Evolutionary conservation across 2,888 invertebrate genomes (phyloP).

Genomic region (Noctua comes): DNA sequence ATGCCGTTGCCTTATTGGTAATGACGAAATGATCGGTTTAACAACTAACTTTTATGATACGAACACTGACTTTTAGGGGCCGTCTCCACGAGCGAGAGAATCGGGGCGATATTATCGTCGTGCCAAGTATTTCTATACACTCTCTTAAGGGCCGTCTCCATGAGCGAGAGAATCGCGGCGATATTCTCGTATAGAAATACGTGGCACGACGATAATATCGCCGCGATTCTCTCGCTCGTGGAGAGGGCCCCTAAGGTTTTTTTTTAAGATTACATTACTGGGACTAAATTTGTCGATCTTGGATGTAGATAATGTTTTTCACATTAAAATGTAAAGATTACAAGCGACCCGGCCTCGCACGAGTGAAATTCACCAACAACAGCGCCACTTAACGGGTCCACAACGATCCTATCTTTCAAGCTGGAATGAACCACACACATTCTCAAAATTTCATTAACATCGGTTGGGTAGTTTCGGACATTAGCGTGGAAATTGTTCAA

Average conservation of each 20-base stretch:
- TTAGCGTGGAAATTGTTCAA: neutral
- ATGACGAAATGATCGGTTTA: conserved; percentile 28
- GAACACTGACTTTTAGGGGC: conserved; percentile 4
- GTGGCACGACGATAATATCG: no score
- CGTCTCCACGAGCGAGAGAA: no score
- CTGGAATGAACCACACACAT: neutral
- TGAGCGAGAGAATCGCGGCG: no score
- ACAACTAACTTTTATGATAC: neutral
- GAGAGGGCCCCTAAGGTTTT: no score
- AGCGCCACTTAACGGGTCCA: neutral
- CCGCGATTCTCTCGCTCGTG: no score
- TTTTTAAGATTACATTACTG: neutral
- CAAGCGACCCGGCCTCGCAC: neutral
- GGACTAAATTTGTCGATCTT: neutral
- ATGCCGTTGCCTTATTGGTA: conserved; percentile 24
- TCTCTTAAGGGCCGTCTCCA: no score
- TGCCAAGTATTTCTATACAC: no score
- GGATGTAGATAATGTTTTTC: neutral
- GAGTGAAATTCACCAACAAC: neutral
- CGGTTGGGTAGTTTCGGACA: neutral
- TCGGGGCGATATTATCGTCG: no score
- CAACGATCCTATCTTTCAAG: neutral
- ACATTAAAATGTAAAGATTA: neutral
- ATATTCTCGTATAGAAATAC: no score
- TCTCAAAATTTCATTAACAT: neutral